phyloP scores from a whole-genome alignment of 2,797 vertebrate species.

The Coregonus sp. region DNA sequence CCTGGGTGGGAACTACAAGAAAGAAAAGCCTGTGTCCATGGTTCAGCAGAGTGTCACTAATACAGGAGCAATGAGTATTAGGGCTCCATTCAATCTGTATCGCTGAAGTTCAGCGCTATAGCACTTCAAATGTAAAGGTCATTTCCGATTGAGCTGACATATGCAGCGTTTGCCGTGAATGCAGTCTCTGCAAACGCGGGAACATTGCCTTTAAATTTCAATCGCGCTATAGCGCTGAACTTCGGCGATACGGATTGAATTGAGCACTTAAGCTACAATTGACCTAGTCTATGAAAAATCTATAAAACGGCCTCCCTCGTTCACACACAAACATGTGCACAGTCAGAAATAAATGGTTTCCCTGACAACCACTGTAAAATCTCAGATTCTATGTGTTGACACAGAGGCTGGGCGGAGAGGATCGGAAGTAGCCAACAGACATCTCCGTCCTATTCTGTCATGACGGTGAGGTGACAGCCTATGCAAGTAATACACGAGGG shows the following conservation, averaged over 20 bases:
- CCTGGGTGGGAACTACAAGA: constrained; percentile 32
- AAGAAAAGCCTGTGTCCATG: constrained; percentile 34
- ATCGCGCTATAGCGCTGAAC: no score
- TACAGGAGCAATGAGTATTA: constrained; percentile 33
- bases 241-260: no score
- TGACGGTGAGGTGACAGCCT: constrained; percentile 19
- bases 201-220: no score
- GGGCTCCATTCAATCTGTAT: no score
- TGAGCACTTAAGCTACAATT: constrained; percentile 33
- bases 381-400: no score
- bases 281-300: constrained; percentile 30
- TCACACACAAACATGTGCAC: constrained; percentile 4
- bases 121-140: no score
- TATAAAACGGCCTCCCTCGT: constrained; percentile 13
- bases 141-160: no score
- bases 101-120: no score
- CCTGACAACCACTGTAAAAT: constrained; percentile 23
- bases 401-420: neutral
- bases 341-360: constrained; percentile 24
- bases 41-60: constrained; percentile 25
- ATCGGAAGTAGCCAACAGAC: constrained; percentile 1
- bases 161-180: no score
- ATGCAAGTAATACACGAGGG: constrained; percentile 54
- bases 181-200: no score
- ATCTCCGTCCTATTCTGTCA: constrained; percentile 51